Conservation (phyloP, 2,797 vertebrate species). For the Bufotes viridis region DNA sequence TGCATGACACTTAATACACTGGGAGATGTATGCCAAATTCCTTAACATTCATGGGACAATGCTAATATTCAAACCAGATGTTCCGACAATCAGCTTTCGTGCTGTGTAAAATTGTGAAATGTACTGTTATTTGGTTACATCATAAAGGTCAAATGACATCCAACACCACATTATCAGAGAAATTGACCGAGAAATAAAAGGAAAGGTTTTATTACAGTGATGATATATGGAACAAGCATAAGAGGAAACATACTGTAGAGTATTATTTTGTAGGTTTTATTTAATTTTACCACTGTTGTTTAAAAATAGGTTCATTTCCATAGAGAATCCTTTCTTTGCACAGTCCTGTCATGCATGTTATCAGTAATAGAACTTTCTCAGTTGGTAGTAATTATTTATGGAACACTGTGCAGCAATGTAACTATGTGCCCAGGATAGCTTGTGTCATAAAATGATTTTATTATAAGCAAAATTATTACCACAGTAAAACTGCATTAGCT, state of each 20-base stretch:
- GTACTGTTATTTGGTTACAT: conserved; percentile 5
- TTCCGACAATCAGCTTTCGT: neutral
- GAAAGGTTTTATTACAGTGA: conserved; percentile 4
- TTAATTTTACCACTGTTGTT: conserved; percentile 3
- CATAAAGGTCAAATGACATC: conserved; percentile 10
- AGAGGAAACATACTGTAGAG: neutral
- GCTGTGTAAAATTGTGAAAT: conserved; percentile 7
- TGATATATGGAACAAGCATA: neutral
- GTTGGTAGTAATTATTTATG: conserved; percentile 2
- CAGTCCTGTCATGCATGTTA: conserved; percentile 7
- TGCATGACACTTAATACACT: neutral
- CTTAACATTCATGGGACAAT: neutral
- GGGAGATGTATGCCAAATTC: conserved; percentile 3
- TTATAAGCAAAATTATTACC: neutral
- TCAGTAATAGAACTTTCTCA: neutral
- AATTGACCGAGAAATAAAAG: neutral
- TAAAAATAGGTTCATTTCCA: neutral
- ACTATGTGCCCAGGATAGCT: neutral
- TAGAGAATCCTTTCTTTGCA: neutral
- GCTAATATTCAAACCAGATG: conserved; percentile 1
- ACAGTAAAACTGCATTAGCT: neutral
- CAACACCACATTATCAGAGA: neutral
- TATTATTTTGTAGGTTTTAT: neutral
- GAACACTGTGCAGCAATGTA: conserved; percentile 1
- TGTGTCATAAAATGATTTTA: neutral